Percentiles rank a stretch among this genome's conserved stretches.
phyloP scores from a whole-genome alignment of 2,113 vertebrate genomes.

The Plestiodon gilberti region DNA sequence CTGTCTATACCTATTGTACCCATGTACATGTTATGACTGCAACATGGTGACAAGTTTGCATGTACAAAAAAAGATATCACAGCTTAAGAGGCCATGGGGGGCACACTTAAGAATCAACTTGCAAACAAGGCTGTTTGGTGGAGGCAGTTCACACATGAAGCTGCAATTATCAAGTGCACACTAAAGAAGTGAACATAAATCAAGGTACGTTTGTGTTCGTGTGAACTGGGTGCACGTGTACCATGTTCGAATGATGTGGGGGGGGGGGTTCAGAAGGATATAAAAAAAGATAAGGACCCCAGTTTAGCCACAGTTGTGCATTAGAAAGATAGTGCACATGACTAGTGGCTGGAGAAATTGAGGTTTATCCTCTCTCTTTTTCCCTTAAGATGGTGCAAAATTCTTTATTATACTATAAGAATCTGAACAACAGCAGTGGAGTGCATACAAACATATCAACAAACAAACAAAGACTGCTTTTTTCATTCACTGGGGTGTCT shows the following conservation, averaged over 20 bases:
- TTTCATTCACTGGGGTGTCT: neutral
- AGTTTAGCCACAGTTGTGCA: neutral
- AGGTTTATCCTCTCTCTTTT: too few relatives aligned
- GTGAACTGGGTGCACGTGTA: neutral
- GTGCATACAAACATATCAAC: neutral
- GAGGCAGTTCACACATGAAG: neutral
- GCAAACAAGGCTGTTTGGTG: neutral
- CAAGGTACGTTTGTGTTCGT: neutral
- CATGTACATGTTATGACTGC: neutral
- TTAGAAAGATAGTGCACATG: neutral
- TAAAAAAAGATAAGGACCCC: neutral
- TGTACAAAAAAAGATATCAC: too few relatives aligned
- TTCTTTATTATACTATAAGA: neutral
- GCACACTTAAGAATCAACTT: too few relatives aligned
- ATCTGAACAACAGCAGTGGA: neutral
- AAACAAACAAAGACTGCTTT: neutral
- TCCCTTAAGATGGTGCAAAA: neutral
- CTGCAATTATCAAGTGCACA: neutral
- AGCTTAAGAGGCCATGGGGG: too few relatives aligned
- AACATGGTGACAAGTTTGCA: too few relatives aligned
- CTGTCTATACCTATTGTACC: too few relatives aligned
- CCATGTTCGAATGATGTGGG: neutral
- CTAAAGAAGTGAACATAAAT: neutral
- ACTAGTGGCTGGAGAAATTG: neutral
- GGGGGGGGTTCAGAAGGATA: neutral